These are phyloP conservation scores for Rhagium mordax DNA, from an alignment of 2,888 invertebrate species.

Conservation along the genomic window DNA sequence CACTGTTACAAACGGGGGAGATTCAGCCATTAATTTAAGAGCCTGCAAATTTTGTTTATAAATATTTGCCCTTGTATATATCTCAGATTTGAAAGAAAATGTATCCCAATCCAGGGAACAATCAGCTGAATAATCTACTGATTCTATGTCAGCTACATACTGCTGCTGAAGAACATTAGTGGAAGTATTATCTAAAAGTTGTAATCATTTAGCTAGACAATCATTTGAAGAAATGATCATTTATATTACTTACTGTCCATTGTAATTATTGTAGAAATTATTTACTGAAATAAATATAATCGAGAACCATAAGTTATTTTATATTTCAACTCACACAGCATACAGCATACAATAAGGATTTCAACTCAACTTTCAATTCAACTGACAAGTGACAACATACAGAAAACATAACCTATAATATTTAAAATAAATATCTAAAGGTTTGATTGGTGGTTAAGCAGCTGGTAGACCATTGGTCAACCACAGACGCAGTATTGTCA, in stretches of 20 bases:
- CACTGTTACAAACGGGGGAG: background rate
- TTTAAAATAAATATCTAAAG: too few relatives aligned
- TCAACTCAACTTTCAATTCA: too few relatives aligned
- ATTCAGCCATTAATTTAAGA: background rate
- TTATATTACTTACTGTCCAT: background rate
- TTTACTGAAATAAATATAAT: background rate
- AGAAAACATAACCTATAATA: too few relatives aligned
- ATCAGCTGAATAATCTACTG: slow-evolving; percentile 15
- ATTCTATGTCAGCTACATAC: background rate
- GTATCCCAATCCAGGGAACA: slow-evolving; percentile 30
- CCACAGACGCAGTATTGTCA: too few relatives aligned
- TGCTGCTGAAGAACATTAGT: background rate
- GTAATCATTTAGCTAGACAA: background rate
- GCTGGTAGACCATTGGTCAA: too few relatives aligned
- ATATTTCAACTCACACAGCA: too few relatives aligned
- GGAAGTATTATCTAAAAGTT: background rate
- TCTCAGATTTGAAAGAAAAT: slow-evolving; percentile 17
- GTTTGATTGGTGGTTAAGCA: too few relatives aligned
- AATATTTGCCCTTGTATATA: slow-evolving; percentile 8
- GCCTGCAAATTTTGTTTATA: background rate
- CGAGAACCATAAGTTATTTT: too few relatives aligned
- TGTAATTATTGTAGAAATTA: background rate
- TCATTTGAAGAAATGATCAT: background rate
- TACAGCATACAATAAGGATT: too few relatives aligned
- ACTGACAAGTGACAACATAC: too few relatives aligned